Evolutionary conservation across 2,797 vertebrate species (phyloP), one percentile per base, ranked within the genome.

Genomic region (Malacoctenus gilli): DNA sequence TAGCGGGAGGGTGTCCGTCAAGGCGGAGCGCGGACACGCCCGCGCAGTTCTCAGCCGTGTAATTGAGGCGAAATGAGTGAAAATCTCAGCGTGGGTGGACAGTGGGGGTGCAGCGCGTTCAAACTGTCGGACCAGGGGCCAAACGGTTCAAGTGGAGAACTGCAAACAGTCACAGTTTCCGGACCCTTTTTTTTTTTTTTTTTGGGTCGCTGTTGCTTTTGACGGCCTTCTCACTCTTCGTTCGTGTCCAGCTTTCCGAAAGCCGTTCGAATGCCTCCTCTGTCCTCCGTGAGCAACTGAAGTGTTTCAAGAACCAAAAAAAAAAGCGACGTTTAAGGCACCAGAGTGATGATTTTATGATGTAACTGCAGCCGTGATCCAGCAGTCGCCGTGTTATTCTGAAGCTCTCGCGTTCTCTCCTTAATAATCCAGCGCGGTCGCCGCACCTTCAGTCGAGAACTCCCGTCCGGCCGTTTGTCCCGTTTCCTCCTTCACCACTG

Each of bases 401-500:
- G 25, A 28, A 28, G 25, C 9, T 6, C 25, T 28, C 25, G 25
- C 25, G 5, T 28, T 5, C 25, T 28, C 25, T 4, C 9, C 25
- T 6, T 28, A 5, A 28, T 6, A 28, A 9, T 4, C 25, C 9
- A n/a, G n/a, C n/a, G n/a, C n/a, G n/a, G n/a, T n/a, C n/a, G n/a
- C n/a, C n/a, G n/a, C n/a, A n/a, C n/a, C n/a, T n/a, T n/a, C n/a
- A n/a, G n/a, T n/a, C n/a, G n/a, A n/a, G n/a, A n/a, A n/a, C n/a
- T n/a, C n/a, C n/a, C n/a, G n/a, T 28, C 25, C 2, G 25, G 6
- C 25, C 6, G 2, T 28, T n/a, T n/a, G 6, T 28, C 1, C 25
- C 9, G 34, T 59, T 43, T 44, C 23, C 22, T 14, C 8, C 28
- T 22, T 4, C 5, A 21, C 51, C 10, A 36, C 42, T 44, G 37